Evolutionary conservation across 2,888 invertebrate species (phyloP), one percentile per base, ranked within the genome.

Genomic region (Thera britannica): DNA sequence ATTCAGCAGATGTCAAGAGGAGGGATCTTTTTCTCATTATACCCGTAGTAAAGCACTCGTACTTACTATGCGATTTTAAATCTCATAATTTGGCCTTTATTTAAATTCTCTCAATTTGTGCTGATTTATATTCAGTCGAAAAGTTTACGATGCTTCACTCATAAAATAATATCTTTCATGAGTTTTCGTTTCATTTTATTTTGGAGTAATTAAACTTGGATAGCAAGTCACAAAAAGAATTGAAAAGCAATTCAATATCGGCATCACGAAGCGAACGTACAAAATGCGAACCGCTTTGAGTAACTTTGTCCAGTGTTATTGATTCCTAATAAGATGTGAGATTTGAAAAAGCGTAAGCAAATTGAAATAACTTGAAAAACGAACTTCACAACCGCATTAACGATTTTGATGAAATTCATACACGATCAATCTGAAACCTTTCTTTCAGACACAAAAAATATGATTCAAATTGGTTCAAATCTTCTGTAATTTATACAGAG

Each of bases 1-100:
- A 82, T 80, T 79, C 79, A 79, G 78, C 78, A 79, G 80, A 76
- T 80, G 83, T 79, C 77, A 76, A 75, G 67, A 71, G 73, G 72
- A 76, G 67, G 65, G 67, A 67, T 66, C 65, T 71, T 71, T 71
- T 71, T 70, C 68, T 72, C 67, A 70, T 70, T 70, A 70, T 69
- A 62, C 59, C 66, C 65, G 63, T 51, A 62, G 58, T 60, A 58
- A 68, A 62, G 58, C 61, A 67, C 55, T 60, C 51, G 64, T 58
- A 46, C 61, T 55, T 62, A 62, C 58, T 65, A 58, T 65, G 61
- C 59, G 46, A 60, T 63, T 68, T 68, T 54, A 68, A 54, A 60
- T 60, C 49, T 56, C 23, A 60, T 49, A 64, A 67, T 67, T 63
- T 64, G 2, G 11, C n/a, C 34, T 61, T 58, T 61, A 23, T 23